A percentile compares a stretch with the other conserved stretches of the same genome.
phyloP scores from a whole-genome alignment of 2,888 invertebrate species.

The Allolobophora icterica region DNA sequence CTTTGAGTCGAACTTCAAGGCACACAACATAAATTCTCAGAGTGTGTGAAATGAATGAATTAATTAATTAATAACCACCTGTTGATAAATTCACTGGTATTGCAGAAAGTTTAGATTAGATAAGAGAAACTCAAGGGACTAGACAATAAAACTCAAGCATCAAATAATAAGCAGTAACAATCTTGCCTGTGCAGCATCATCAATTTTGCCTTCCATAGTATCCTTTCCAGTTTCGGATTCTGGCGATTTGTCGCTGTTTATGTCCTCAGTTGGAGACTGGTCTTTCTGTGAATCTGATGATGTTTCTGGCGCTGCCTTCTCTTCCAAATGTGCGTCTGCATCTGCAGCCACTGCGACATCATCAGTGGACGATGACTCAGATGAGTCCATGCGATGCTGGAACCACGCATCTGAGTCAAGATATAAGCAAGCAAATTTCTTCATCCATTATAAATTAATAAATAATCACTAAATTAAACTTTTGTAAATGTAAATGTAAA shows the following conservation, averaged over 20 bases:
- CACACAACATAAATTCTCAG: too few species aligned
- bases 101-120: neutral
- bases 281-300: neutral
- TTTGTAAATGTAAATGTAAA: neutral
- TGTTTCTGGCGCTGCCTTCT: neutral
- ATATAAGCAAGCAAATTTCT: neutral
- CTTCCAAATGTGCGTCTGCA: neutral
- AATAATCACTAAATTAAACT: neutral
- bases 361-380: neutral
- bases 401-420: neutral
- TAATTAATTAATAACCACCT: too few species aligned
- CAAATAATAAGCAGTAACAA: neutral
- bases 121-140: neutral
- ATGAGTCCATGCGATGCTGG: neutral
- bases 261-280: neutral
- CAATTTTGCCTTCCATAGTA: neutral
- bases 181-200: neutral
- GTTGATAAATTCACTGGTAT: too few species aligned
- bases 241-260: neutral
- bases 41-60: too few species aligned
- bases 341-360: neutral
- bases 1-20: too few species aligned
- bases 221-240: neutral
- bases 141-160: neutral
- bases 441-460: neutral